A percentile compares a stretch with the other conserved stretches of the same genome.
Conservation (phyloP, 1,140 invertebrate genomes). For the Hormaphis cornu region DNA sequence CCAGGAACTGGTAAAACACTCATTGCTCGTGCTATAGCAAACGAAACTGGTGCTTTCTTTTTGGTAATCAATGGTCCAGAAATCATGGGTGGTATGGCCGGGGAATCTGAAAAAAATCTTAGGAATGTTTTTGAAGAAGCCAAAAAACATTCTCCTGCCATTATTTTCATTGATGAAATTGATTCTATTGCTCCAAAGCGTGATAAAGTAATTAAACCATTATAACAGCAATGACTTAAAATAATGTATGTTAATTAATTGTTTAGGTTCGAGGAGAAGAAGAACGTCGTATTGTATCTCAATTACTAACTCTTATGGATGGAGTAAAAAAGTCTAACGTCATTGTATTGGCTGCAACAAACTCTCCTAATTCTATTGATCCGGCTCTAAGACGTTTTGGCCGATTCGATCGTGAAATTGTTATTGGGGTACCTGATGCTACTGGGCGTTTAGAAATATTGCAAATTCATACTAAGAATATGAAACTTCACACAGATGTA, state of each 20-base stretch:
- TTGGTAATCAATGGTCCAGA: slow-evolving; percentile 98
- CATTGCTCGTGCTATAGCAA: slow-evolving; percentile 96
- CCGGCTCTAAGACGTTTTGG: slow-evolving; percentile 94
- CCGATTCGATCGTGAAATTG: slow-evolving; percentile 97
- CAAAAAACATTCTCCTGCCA: slow-evolving; percentile 97
- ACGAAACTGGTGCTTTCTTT: slow-evolving; percentile 99
- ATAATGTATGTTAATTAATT: slow-evolving; percentile 10
- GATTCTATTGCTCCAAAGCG: slow-evolving; percentile 99
- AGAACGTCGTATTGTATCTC: slow-evolving; percentile 96
- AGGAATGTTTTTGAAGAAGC: slow-evolving; percentile 98
- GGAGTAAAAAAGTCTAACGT: slow-evolving; percentile 97
- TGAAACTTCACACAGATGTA: slow-evolving; percentile 97
- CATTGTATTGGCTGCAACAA: slow-evolving; percentile 99
- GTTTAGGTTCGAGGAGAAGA: slow-evolving; percentile 94
- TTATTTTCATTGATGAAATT: slow-evolving; percentile 99
- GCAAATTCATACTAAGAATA: slow-evolving; percentile 99
- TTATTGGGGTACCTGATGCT: slow-evolving; percentile 98
- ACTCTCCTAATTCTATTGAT: slow-evolving; percentile 98
- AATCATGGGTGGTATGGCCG: slow-evolving; percentile 99
- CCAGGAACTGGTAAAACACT: slow-evolving; percentile 96
- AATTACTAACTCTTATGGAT: slow-evolving; percentile 97
- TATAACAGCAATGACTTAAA: not conserved
- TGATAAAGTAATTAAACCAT: slow-evolving; percentile 65
- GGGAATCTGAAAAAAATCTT: slow-evolving; percentile 95
- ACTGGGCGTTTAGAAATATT: slow-evolving; percentile 95